Percentiles rank a stretch among this genome's conserved stretches.
These are phyloP conservation scores for Xestoiulus laeticollis DNA, from an alignment of 2,888 invertebrate species.

Conservation along the genomic window DNA sequence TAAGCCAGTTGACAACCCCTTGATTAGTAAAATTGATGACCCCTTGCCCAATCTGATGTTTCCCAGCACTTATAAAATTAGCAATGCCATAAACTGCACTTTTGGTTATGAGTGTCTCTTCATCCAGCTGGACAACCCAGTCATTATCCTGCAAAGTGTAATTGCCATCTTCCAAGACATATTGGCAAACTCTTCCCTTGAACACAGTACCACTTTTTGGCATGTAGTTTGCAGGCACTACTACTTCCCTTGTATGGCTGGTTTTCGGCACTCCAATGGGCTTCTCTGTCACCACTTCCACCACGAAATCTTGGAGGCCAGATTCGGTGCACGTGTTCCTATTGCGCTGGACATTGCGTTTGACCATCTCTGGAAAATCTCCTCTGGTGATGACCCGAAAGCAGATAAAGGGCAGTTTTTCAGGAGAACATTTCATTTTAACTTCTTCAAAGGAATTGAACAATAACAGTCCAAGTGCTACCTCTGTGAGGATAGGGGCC, in stretches of 20 bases:
- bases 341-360: neutral
- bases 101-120: neutral
- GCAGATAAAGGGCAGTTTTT: neutral
- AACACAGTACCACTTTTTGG: neutral
- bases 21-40: neutral
- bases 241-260: neutral
- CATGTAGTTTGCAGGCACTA: neutral
- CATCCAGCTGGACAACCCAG: neutral
- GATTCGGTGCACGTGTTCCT: neutral
- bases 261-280: neutral
- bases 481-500: neutral
- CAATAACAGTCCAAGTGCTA: neutral
- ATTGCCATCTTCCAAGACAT: neutral
- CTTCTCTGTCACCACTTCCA: neutral
- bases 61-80: neutral
- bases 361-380: neutral
- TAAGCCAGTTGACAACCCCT: neutral
- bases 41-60: neutral
- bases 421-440: neutral
- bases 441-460: neutral
- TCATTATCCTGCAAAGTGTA: neutral
- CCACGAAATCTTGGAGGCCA: neutral
- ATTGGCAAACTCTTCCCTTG: neutral
- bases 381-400: slow-evolving; percentile 3
- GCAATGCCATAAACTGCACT: neutral